Evolutionary conservation across 2,797 vertebrate genomes (phyloP), one percentile per base, ranked within the genome.

Genomic region (Melopsittacus undulatus): DNA sequence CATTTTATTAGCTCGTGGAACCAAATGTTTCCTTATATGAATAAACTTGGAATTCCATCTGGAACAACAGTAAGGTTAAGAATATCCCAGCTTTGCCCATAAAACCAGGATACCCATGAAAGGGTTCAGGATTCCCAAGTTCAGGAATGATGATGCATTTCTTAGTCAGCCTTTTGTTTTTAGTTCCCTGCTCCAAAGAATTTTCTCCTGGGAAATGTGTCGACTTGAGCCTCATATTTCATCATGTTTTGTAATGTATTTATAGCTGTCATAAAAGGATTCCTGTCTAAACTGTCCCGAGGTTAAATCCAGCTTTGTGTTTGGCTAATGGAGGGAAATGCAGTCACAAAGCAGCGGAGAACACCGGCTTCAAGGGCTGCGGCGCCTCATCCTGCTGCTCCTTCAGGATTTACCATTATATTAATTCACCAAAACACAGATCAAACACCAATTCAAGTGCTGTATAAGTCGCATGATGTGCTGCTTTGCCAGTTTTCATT

Each of bases 131-230:
- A 73, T 91, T 74, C 59, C 83, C 82, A 51, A 56, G 66, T 62
- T 46, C 78, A 78, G 45, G 54, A 64, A 48, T 22, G 13, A 2
- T 52, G 73, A 92, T 78, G 40, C 52, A 7, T 90, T 95, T 90
- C 43, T 90, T 84, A 54, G 63, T 45, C 42, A 73, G 52, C 30
- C 34, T 32, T 34, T 11, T 43, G 26, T 69, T 52, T 40, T 17
- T 24, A 34, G 22, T 24, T 11, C 27, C 15, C 32, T 17, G n/a
- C 84, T 87, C 49, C 63, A 43, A 78, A 45, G 70, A 36, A 54
- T 56, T 78, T 89, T 83, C 87, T 84, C 83, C 76, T 78, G 95
- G 87, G 95, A 95, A 89, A 84, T 75, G 51, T 69, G 21, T 63
- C 85, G 72, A 7, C 79, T 67, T 34, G 34, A 62, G 57, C n/a